Base-by-base conservation (phyloP, 2,113 vertebrate genomes). In the Chaetodon auriga region DNA sequence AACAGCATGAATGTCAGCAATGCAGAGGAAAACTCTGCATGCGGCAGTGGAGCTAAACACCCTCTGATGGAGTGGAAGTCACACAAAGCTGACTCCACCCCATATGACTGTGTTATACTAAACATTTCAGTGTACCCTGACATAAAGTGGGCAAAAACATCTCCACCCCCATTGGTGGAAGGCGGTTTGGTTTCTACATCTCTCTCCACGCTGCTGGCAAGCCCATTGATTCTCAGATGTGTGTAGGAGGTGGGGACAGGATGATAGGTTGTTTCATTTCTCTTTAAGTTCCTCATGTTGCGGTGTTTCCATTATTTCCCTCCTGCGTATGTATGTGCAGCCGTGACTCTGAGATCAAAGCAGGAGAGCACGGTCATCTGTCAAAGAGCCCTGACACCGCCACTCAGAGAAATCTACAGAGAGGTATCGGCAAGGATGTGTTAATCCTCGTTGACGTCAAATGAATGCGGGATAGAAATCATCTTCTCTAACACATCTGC, bases 391-490 rank as follows among this genome's bases (percentile, higher is more conserved):
- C 30, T 55, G 57, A 82, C 76, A 85, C 21, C 76, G 79, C 74
- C 75, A 68, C 74, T 84, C 63, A 80, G 75, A 80, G 72, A 58
- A 80, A 84, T 70, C 53, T 68, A 72, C n/a, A 62, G 54, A 66
- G 21, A 65, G 51, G 41, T 43, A 45, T 83, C 54, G 55, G 61
- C 48, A 53, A 78, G 53, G 25, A 57, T 18, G 43, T 11, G 46
- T 49, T 35, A 45, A 73, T 65, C 15, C 69, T 75, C 14, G 0
- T 71, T 57, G 55, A 60, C 15, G 68, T 65, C 14, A 41, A 87
- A 41, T 43, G 45, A 84, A 78, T 15, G 68, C 58, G 68, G 62
- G 75, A 80, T 86, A 79, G 78, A 92, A 86, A 43, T 65, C 75
- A 63, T 78, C 23, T 43, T 25, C 82, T 87, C 72, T 79, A 87